Percentiles rank a stretch among this genome's conserved stretches.
Conservation (phyloP, 2,113 vertebrate genomes). For the Monopterus albus region DNA sequence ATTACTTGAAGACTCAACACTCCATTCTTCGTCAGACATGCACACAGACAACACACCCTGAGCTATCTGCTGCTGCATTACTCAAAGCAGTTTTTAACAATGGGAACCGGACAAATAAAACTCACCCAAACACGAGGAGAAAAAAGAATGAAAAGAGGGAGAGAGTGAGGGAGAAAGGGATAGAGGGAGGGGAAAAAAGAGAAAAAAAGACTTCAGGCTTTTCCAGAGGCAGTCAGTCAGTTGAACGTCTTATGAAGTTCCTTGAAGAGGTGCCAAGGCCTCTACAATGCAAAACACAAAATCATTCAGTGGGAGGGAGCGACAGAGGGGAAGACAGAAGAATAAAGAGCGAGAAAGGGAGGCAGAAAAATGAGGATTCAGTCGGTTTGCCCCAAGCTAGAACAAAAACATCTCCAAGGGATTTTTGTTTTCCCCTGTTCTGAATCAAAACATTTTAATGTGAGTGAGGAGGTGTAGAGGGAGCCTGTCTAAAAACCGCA, state of each 20-base stretch:
- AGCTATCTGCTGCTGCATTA: slow-evolving; percentile 43
- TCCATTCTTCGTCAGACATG: slow-evolving; percentile 18
- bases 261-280: slow-evolving; percentile 74
- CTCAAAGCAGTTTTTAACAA: slow-evolving; percentile 67
- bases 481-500: slow-evolving; percentile 57
- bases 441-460: slow-evolving; percentile 70
- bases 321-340: slow-evolving; percentile 50
- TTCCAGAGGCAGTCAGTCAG: slow-evolving; percentile 78
- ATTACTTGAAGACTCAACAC: slow-evolving; percentile 22
- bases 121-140: slow-evolving; percentile 73
- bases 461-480: slow-evolving; percentile 64
- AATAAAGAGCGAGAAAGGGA: slow-evolving; percentile 45
- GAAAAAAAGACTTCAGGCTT: slow-evolving; percentile 63
- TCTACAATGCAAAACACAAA: slow-evolving; percentile 68
- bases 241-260: slow-evolving; percentile 76
- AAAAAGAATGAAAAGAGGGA: slow-evolving; percentile 45
- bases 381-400: slow-evolving; percentile 40
- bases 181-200: neutral
- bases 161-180: neutral
- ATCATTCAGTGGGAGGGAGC: slow-evolving; percentile 62
- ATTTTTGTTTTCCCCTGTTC: slow-evolving; percentile 66
- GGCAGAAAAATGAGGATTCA: slow-evolving; percentile 48
- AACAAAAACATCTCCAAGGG: slow-evolving; percentile 54
- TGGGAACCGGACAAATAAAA: slow-evolving; percentile 78
- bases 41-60: slow-evolving; percentile 19